Base-by-base conservation (phyloP, 2,888 invertebrate species). In the Meiosimyza platycephala region DNA sequence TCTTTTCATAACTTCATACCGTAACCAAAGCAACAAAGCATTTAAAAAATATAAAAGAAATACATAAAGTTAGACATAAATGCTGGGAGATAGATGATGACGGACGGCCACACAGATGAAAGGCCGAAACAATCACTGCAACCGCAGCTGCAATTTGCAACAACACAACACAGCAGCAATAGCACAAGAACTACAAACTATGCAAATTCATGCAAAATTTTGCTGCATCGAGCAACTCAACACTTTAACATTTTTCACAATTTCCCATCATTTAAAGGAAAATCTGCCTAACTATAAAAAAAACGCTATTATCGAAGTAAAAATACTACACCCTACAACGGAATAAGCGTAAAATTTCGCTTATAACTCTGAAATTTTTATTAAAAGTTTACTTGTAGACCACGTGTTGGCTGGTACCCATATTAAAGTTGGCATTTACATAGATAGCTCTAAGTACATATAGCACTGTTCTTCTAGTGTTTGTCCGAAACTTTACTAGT, bases 211-310 rank as follows among this genome's bases (percentile, higher is more conserved):
- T 57, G 57, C 57, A 57, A 57, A 28, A 57, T 28, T 28, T 57
- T 57, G 22, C 22, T 57, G 22, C 28, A 57, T 12, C 57, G 4
- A 57, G 11, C 57, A 28, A 57, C 57, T 28, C 28, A 57, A 40
- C 40, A 40, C 40, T 40, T 57, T 13, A 63, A 63, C 63, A 63
- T 63, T 40, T 40, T 18, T 48, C 11, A 63, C 63, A 18, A 40
- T 63, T 63, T 63, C 40, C 63, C 47, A 63, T 63, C 63, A 63
- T 63, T 63, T 16, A 63, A 57, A 57, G 47, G 48, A 33, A 63
- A 63, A 16, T 63, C 18, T 12, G 18, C 40, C 15, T 40, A 47
- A n/a, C n/a, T 47, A 40, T 16, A 18, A 48, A 18, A 63, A 40
- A 57, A 57, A 18, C 4, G 28, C 15, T 55, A 11, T 18, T 22